A percentile compares a stretch with the other conserved stretches of the same genome.
Conservation (phyloP, 2,888 invertebrate species). For the Eupeodes luniger region DNA sequence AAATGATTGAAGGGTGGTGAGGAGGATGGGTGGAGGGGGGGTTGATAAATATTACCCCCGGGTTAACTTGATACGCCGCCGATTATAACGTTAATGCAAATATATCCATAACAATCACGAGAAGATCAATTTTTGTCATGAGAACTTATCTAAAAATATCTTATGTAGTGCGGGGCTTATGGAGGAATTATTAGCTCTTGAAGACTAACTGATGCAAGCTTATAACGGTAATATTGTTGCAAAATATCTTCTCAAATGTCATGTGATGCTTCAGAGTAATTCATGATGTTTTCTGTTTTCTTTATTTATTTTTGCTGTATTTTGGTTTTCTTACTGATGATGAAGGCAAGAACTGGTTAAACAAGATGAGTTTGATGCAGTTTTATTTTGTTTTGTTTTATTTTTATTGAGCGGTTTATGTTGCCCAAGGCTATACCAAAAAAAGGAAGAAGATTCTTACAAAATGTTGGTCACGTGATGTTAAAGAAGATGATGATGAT, state of each 20-base stretch:
- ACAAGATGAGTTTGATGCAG: slow-evolving; percentile 15
- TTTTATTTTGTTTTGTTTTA: slow-evolving; percentile 27
- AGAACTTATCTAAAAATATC: slow-evolving; percentile 46
- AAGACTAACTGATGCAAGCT: not conserved
- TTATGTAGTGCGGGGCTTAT: not conserved
- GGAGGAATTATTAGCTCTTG: too few species aligned
- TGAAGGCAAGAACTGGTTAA: slow-evolving; percentile 28
- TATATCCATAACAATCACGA: slow-evolving; percentile 36
- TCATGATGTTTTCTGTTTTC: not conserved
- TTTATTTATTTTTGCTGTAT: not conserved
- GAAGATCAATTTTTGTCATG: slow-evolving; percentile 42
- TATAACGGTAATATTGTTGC: slow-evolving; percentile 19
- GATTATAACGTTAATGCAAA: slow-evolving; percentile 21
- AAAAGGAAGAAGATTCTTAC: slow-evolving; percentile 3
- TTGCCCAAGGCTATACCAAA: not conserved
- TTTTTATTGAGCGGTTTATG: not conserved
- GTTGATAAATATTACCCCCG: too few species aligned
- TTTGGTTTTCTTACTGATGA: not conserved
- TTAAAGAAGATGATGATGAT: not conserved
- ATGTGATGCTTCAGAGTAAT: slow-evolving; percentile 38
- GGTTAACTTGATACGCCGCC: not conserved
- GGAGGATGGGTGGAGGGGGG: not conserved
- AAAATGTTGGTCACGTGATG: slow-evolving; percentile 19
- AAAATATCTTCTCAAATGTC: slow-evolving; percentile 53
- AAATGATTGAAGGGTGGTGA: not conserved